Evolutionary conservation across 1,140 invertebrate genomes (phyloP), one percentile per base, ranked within the genome.

Genomic region (Mesaphorura yosii): DNA sequence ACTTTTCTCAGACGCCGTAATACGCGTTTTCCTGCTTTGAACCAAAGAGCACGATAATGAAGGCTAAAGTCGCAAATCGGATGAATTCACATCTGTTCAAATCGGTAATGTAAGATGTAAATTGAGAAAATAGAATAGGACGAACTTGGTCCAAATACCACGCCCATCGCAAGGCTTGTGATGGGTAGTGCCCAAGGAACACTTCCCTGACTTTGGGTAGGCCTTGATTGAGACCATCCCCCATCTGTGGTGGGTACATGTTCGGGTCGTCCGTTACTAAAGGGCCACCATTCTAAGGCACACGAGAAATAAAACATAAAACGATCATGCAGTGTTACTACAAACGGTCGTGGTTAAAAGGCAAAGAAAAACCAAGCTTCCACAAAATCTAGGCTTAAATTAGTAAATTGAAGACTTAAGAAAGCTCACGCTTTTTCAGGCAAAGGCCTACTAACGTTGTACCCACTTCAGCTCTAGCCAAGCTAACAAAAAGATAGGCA

Each of bases 91-190:
- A n/a, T n/a, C n/a, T n/a, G n/a, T n/a, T 42, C 22, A 20, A 14
- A 12, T 42, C 14, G 17, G 20, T 42, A 7, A 12, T 15, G 17
- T 6, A 12, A 22, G 40, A 42, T 15, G 22, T 10, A 14, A 42
- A 42, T 15, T 14, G 14, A 58, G 29, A 59, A 56, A 47, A 56
- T 54, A 59, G 59, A 55, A 59, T 45, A 53, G 40, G 60, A 63
- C 60, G 60, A 58, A 65, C 64, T 64, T 58, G 63, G 59, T 57
- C 62, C 60, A 51, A 65, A 58, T 49, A 64, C 60, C 53, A 64
- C 52, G 57, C 64, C 64, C 17, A 62, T 41, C 40, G 63, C 62
- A 53, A 66, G 57, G 38, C 60, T 65, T 31, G 62, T 63, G 49
- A 66, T 57, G 51, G 64, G 59, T 22, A 58, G 45, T 49, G 64